A percentile compares a stretch with the other conserved stretches of the same genome.
These are phyloP conservation scores for Drosophila malerkotliana DNA, from an alignment of 1,140 invertebrate genomes.

Conservation along the genomic window DNA sequence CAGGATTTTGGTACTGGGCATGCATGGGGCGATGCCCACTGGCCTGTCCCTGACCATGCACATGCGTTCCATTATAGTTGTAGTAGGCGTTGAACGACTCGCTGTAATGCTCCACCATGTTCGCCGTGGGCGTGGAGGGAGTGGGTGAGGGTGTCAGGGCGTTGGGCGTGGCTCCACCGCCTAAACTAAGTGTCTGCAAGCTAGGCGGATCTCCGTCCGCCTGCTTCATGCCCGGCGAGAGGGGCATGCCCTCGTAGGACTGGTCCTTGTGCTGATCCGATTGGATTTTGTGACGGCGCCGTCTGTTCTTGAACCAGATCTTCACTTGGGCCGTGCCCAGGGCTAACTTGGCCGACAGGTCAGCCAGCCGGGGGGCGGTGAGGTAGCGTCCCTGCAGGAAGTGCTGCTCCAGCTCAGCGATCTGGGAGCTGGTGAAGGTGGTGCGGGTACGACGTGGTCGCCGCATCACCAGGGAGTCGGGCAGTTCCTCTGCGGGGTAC, in stretches of 20 bases:
- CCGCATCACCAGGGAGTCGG: slow-evolving; percentile 74
- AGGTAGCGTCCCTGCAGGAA: slow-evolving; percentile 89
- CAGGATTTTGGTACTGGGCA: slow-evolving; percentile 34
- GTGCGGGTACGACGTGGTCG: slow-evolving; percentile 86
- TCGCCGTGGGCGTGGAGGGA: slow-evolving; percentile 60
- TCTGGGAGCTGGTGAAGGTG: slow-evolving; percentile 92
- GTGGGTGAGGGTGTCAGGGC: slow-evolving; percentile 72
- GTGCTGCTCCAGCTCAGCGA: slow-evolving; percentile 86
- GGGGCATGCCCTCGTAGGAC: slow-evolving; percentile 70
- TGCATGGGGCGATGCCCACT: slow-evolving; percentile 44
- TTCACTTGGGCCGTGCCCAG: slow-evolving; percentile 94
- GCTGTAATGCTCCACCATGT: slow-evolving; percentile 64
- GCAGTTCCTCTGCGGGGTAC: slow-evolving; percentile 60
- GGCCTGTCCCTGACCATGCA: slow-evolving; percentile 23
- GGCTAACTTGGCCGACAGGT: slow-evolving; percentile 89
- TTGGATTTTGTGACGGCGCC: slow-evolving; percentile 77
- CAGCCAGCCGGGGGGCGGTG: slow-evolving; percentile 90
- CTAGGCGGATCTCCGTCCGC: slow-evolving; percentile 63
- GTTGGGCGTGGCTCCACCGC: slow-evolving; percentile 53
- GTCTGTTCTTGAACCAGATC: slow-evolving; percentile 89
- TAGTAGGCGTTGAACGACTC: slow-evolving; percentile 67
- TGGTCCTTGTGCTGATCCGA: slow-evolving; percentile 74
- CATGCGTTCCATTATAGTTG: slow-evolving; percentile 63
- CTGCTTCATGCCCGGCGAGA: slow-evolving; percentile 58
- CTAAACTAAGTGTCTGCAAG: slow-evolving; percentile 58